Evolutionary conservation across 92 coral and sea anemone genomes (phyloP).

Genomic region (Porites rus): DNA sequence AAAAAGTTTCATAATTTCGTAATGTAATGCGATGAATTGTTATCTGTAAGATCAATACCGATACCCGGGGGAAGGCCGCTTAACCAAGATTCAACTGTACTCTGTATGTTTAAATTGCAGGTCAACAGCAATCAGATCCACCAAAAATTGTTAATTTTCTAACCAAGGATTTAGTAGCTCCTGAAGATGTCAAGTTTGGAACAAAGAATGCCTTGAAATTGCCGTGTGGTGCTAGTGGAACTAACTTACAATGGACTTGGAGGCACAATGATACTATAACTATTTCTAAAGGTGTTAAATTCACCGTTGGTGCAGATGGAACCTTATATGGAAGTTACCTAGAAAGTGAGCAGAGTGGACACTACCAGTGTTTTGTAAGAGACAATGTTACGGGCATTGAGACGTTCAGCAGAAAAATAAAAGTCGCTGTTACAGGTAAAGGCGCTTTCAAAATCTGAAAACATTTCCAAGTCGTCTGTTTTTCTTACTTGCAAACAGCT

Average conservation of each 20-base stretch:
- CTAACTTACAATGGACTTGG: slow-evolving; percentile 10
- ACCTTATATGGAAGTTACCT: neutral
- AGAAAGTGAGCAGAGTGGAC: slow-evolving; percentile 30
- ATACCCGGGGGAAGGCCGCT: too few species aligned
- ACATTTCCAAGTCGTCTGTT: too few species aligned
- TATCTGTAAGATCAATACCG: too few species aligned
- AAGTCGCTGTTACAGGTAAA: slow-evolving; percentile 51
- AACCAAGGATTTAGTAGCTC: neutral
- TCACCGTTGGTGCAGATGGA: neutral
- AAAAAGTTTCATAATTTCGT: too few species aligned
- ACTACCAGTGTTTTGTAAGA: slow-evolving; percentile 65
- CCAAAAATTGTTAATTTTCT: slow-evolving; percentile 4
- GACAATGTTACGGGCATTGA: slow-evolving; percentile 1
- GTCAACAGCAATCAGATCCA: slow-evolving; percentile 1
- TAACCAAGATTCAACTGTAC: too few species aligned
- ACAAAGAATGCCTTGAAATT: neutral
- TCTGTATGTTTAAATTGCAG: neutral
- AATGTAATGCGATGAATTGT: too few species aligned
- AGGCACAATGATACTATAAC: neutral
- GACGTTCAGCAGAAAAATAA: slow-evolving; percentile 70
- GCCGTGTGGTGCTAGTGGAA: slow-evolving; percentile 18
- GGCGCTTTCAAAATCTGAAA: too few species aligned
- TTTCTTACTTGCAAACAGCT: too few species aligned
- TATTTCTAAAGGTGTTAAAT: neutral
- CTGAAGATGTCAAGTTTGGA: slow-evolving; percentile 18